Evolutionary conservation across 2,888 invertebrate genomes (phyloP).

Genomic region (Tortrix viridana): DNA sequence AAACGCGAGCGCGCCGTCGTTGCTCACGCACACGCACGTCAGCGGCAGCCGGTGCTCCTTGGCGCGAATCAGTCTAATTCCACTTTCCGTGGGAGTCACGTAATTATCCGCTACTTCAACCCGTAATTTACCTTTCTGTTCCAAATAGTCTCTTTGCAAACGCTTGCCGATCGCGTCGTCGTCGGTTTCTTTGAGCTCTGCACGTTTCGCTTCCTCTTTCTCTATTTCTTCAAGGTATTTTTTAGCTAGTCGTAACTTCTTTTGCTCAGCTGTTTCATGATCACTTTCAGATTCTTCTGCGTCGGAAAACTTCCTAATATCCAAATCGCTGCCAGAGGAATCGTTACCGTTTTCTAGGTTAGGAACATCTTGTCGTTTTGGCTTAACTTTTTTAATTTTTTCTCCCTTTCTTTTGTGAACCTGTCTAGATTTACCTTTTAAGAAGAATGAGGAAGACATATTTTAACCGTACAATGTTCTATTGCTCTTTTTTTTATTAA

Average conservation of each 20-base stretch:
- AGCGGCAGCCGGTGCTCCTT: slow-evolving; percentile 91
- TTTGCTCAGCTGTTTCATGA: slow-evolving; percentile 94
- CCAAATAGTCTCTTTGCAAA: slow-evolving; percentile 93
- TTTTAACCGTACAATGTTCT: slow-evolving; percentile 21
- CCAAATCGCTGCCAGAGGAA: slow-evolving; percentile 87
- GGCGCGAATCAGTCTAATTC: slow-evolving; percentile 85
- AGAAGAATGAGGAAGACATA: slow-evolving; percentile 85
- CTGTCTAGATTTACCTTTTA: slow-evolving; percentile 84
- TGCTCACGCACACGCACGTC: slow-evolving; percentile 91
- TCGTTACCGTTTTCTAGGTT: slow-evolving; percentile 84
- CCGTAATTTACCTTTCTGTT: slow-evolving; percentile 92
- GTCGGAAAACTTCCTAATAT: slow-evolving; percentile 82
- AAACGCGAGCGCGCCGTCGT: slow-evolving; percentile 89
- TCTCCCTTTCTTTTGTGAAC: slow-evolving; percentile 82
- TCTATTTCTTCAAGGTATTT: slow-evolving; percentile 94
- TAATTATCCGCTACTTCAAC: slow-evolving; percentile 88
- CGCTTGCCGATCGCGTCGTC: slow-evolving; percentile 88
- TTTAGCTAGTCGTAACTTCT: slow-evolving; percentile 94
- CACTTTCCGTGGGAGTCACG: slow-evolving; percentile 56
- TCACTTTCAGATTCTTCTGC: slow-evolving; percentile 84
- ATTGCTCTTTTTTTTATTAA: slow-evolving; percentile 14
- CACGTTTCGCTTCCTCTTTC: slow-evolving; percentile 89
- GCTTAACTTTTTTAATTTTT: slow-evolving; percentile 66
- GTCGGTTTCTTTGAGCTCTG: slow-evolving; percentile 86
- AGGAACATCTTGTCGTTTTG: slow-evolving; percentile 64